Evolutionary conservation across 53 echinoderm and acorn worm species (phyloP).

Genomic region (Zoroaster sp.): DNA sequence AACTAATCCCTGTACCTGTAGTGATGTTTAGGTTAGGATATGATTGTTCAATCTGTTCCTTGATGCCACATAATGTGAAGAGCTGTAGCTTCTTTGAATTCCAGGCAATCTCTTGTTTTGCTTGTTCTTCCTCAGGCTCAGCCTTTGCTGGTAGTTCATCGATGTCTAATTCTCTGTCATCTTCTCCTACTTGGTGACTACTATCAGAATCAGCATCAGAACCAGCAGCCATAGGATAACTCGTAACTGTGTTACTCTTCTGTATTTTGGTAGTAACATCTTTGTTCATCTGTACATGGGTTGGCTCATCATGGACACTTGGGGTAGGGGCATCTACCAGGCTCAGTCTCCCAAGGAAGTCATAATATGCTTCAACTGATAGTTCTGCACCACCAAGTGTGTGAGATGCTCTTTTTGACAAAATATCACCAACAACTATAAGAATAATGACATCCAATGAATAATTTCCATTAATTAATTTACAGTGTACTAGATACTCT

Average conservation of each 20-base stretch:
- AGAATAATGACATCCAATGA: background rate
- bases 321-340: background rate
- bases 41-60: background rate
- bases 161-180: background rate
- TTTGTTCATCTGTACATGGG: no score
- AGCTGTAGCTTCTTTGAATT: slow-evolving; percentile 9
- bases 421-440: slow-evolving; percentile 21
- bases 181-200: background rate
- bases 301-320: background rate
- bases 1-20: background rate
- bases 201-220: background rate
- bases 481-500: no score
- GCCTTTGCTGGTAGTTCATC: background rate
- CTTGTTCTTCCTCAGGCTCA: background rate
- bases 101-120: background rate
- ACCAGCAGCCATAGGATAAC: background rate
- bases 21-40: slow-evolving; percentile 21
- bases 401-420: slow-evolving; percentile 5
- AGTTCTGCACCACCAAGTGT: background rate
- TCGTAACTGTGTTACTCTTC: background rate
- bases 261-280: background rate
- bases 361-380: slow-evolving; percentile 18
- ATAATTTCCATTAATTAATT: background rate
- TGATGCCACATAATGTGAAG: slow-evolving; percentile 5
- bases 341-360: slow-evolving; percentile 32